Percentiles rank a stretch among this genome's conserved stretches.
phyloP scores from a whole-genome alignment of 1,140 invertebrate genomes.

The Rhynchophorus ferrugineus region DNA sequence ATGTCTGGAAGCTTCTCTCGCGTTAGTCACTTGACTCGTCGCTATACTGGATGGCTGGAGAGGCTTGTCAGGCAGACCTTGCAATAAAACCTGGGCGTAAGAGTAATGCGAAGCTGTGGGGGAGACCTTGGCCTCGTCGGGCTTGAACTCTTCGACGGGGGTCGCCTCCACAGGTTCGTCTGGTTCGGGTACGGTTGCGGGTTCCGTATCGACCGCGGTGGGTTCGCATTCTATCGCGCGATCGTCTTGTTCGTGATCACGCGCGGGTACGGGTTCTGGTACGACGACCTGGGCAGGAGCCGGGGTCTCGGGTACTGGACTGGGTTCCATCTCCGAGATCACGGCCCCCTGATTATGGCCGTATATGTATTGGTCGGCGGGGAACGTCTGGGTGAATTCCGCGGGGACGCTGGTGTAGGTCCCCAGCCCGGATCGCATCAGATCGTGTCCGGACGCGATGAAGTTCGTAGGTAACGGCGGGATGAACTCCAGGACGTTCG shows the following conservation, averaged over 20 bases:
- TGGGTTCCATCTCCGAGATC: background rate
- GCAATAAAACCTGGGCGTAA: slow-evolving; percentile 65
- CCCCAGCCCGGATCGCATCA: slow-evolving; percentile 40
- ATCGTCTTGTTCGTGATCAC: too few relatives aligned
- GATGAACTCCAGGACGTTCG: slow-evolving; percentile 37
- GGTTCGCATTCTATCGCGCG: too few relatives aligned
- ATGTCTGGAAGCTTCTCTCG: slow-evolving; percentile 29
- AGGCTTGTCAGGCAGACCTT: slow-evolving; percentile 49
- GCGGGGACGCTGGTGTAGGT: slow-evolving; percentile 29
- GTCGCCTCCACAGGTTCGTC: background rate
- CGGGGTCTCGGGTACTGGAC: too few relatives aligned
- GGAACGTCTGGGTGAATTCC: background rate
- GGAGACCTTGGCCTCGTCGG: background rate
- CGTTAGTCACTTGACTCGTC: slow-evolving; percentile 24
- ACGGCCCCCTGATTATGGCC: background rate
- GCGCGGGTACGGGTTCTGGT: background rate
- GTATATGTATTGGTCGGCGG: slow-evolving; percentile 7
- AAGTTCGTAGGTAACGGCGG: slow-evolving; percentile 46
- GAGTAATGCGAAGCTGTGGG: slow-evolving; percentile 39
- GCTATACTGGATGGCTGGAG: slow-evolving; percentile 51
- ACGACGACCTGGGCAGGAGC: background rate
- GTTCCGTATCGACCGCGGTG: too few relatives aligned
- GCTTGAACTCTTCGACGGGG: background rate
- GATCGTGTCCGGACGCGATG: slow-evolving; percentile 45
- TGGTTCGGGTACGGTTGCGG: too few relatives aligned